Conservation (phyloP, 2,888 invertebrate genomes). For the Tenthredo scrophulariae region DNA sequence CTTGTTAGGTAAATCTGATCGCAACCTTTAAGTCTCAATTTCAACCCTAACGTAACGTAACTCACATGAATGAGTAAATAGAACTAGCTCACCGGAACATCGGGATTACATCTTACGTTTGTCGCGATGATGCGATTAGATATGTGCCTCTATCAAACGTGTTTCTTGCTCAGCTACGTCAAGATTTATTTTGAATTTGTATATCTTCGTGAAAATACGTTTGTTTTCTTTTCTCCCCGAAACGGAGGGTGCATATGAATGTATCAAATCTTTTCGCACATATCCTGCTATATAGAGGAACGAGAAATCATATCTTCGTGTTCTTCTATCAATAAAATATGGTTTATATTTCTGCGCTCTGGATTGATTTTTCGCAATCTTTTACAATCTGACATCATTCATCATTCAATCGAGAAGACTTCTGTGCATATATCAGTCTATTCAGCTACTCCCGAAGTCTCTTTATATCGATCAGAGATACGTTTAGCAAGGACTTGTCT, state of each 20-base stretch:
- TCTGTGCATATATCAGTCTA: too few relatives aligned
- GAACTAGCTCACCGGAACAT: slow-evolving; percentile 29
- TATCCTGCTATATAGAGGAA: neutral
- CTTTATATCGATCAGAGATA: too few relatives aligned
- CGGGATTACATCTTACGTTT: neutral
- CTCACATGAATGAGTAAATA: slow-evolving; percentile 22
- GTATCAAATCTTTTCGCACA: neutral
- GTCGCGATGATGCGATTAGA: neutral
- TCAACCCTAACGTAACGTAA: slow-evolving; percentile 1
- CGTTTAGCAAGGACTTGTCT: too few relatives aligned
- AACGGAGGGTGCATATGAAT: neutral
- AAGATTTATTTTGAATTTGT: neutral
- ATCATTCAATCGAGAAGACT: too few relatives aligned
- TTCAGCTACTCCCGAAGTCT: too few relatives aligned
- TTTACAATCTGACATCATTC: too few relatives aligned
- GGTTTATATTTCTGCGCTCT: neutral
- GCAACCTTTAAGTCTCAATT: slow-evolving; percentile 22
- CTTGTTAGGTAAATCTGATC: slow-evolving; percentile 39
- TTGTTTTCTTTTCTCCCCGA: neutral
- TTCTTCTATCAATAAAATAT: neutral
- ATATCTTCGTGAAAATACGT: neutral
- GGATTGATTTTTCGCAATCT: neutral
- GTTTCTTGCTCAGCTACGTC: neutral
- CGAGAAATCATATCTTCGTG: neutral
- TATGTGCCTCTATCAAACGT: neutral